Percentiles rank a stretch among this genome's conserved stretches.
These are phyloP conservation scores for Theodoxus fluviatilis DNA, from an alignment of 2,888 invertebrate genomes.

Conservation along the genomic window DNA sequence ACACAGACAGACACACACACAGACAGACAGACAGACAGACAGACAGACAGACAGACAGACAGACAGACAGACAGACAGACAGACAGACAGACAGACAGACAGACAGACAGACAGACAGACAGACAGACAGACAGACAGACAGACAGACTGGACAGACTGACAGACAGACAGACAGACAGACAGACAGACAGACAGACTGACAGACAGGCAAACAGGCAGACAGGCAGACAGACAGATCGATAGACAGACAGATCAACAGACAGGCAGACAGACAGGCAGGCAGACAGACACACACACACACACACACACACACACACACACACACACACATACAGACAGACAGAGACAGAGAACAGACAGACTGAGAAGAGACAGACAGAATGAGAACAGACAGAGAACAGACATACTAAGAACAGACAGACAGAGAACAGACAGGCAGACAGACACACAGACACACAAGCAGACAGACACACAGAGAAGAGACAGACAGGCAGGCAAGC, in stretches of 20 bases:
- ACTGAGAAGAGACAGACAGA: too few species aligned
- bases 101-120: background rate
- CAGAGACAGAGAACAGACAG: too few species aligned
- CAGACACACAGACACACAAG: too few species aligned
- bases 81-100: slow-evolving; percentile 13
- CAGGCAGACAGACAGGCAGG: too few species aligned
- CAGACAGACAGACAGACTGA: background rate
- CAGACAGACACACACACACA: slow-evolving; percentile 11
- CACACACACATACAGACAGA: slow-evolving; percentile 11
- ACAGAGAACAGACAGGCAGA: too few species aligned
- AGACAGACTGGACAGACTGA: slow-evolving; percentile 12
- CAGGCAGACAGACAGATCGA: too few species aligned
- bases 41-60: slow-evolving; percentile 18
- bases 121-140: slow-evolving; percentile 7
- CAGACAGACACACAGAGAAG: too few species aligned
- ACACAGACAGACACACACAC: slow-evolving; percentile 21
- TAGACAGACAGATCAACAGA: too few species aligned
- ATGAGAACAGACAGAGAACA: too few species aligned
- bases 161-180: slow-evolving; percentile 8
- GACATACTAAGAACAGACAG: too few species aligned
- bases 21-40: slow-evolving; percentile 19
- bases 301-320: background rate
- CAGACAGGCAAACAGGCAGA: slow-evolving; percentile 1
- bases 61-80: slow-evolving; percentile 20
- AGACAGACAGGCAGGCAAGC: too few species aligned